These are phyloP conservation scores for Balaeniceps rex DNA, from an alignment of 2,113 vertebrate species.

Conservation along the genomic window DNA sequence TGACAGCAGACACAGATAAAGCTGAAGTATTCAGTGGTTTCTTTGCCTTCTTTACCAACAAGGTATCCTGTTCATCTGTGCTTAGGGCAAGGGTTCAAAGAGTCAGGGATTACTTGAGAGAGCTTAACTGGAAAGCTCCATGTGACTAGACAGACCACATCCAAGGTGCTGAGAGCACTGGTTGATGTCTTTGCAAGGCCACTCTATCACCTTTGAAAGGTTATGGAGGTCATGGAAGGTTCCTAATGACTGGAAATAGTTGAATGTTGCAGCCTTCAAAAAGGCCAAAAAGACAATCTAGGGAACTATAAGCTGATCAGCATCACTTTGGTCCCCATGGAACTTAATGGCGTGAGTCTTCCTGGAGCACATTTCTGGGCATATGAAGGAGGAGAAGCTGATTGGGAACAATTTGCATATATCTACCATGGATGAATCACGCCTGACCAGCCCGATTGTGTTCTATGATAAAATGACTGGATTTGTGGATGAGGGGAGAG, in stretches of 20 bases:
- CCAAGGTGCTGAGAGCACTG: background rate
- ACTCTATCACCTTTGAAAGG: background rate
- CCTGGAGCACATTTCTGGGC: background rate
- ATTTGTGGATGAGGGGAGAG: background rate
- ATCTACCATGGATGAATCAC: background rate
- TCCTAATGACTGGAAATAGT: background rate
- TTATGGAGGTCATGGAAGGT: background rate
- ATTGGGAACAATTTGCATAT: background rate
- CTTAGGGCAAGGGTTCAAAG: background rate
- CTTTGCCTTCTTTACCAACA: background rate
- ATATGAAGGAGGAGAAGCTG: background rate
- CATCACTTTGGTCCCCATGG: background rate
- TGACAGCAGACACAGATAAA: background rate
- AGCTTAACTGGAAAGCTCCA: background rate
- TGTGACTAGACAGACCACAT: background rate
- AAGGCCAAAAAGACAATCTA: background rate
- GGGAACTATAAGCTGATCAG: background rate
- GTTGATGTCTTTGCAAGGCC: background rate
- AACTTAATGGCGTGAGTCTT: background rate
- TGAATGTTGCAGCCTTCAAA: background rate
- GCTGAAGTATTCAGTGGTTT: background rate
- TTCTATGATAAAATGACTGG: background rate
- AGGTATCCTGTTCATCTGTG: background rate
- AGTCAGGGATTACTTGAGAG: background rate
- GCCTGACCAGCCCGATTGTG: background rate